phyloP scores from a whole-genome alignment of 2,113 vertebrate genomes.

The Megaceryle torquata region DNA sequence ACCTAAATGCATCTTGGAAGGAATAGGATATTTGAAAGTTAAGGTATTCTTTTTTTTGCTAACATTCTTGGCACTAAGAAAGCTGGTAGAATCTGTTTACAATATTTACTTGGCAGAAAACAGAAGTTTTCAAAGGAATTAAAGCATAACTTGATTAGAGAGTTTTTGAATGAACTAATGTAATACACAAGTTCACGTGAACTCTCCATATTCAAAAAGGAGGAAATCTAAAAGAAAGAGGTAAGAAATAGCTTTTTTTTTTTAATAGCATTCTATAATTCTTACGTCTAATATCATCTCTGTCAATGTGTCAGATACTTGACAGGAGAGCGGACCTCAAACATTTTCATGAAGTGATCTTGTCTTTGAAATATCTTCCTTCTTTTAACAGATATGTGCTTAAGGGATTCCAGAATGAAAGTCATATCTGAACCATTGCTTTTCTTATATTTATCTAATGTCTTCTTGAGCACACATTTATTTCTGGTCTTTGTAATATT shows the following conservation, averaged over 20 bases:
- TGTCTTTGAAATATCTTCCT: background rate
- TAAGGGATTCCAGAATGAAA: background rate
- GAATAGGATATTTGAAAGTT: background rate
- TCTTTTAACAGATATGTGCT: background rate
- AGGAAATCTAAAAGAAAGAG: background rate
- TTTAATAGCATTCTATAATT: background rate
- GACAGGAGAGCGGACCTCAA: background rate
- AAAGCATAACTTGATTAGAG: background rate
- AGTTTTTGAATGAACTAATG: background rate
- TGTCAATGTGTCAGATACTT: background rate
- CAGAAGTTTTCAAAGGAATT: background rate
- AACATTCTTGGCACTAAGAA: background rate
- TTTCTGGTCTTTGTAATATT: background rate
- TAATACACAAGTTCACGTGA: background rate
- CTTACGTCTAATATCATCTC: background rate
- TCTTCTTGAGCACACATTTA: background rate
- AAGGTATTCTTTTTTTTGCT: background rate
- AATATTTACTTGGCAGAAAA: background rate
- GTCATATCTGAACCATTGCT: background rate
- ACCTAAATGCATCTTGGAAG: background rate
- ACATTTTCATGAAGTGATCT: background rate
- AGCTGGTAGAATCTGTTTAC: background rate
- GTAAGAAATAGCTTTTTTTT: background rate
- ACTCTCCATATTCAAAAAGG: background rate
- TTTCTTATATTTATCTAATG: background rate